Evolutionary conservation across 2,797 vertebrate species (phyloP).

Genomic region (Odontamblyopus rebecca): DNA sequence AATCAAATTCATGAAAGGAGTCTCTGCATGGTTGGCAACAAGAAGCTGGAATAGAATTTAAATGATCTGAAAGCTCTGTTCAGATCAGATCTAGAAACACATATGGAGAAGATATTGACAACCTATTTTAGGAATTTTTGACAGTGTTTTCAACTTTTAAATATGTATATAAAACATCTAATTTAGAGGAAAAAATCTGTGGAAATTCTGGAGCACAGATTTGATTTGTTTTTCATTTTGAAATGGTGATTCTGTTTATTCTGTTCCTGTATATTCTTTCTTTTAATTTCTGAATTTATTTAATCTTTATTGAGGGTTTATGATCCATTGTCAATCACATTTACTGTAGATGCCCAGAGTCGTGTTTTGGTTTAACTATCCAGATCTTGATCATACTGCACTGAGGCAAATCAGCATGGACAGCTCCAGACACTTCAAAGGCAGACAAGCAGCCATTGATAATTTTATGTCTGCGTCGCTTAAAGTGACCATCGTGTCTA

Average conservation of each 20-base stretch:
- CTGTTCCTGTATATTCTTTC: background rate
- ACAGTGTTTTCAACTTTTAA: background rate
- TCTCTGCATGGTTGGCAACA: no score
- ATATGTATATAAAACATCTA: background rate
- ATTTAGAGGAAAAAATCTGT: background rate
- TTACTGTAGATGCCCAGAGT: constrained; percentile 28
- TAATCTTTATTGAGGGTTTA: background rate
- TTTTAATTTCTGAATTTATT: background rate
- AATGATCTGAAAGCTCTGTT: no score
- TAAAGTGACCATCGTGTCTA: constrained; percentile 73
- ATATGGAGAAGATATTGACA: background rate
- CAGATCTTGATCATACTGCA: constrained; percentile 68
- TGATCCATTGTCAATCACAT: background rate
- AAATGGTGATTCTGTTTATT: constrained; percentile 1
- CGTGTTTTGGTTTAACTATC: constrained; percentile 62
- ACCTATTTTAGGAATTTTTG: background rate
- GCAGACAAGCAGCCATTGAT: constrained; percentile 71
- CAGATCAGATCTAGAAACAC: no score
- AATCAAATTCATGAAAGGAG: no score
- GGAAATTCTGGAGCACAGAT: background rate
- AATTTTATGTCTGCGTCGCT: constrained; percentile 75
- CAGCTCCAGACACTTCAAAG: constrained; percentile 77
- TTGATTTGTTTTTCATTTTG: background rate
- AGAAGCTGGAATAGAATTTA: no score
- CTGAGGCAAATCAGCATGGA: constrained; percentile 68